These are phyloP conservation scores for Rhinoptilus africanus DNA, from an alignment of 2,113 vertebrate genomes.

Conservation along the genomic window DNA sequence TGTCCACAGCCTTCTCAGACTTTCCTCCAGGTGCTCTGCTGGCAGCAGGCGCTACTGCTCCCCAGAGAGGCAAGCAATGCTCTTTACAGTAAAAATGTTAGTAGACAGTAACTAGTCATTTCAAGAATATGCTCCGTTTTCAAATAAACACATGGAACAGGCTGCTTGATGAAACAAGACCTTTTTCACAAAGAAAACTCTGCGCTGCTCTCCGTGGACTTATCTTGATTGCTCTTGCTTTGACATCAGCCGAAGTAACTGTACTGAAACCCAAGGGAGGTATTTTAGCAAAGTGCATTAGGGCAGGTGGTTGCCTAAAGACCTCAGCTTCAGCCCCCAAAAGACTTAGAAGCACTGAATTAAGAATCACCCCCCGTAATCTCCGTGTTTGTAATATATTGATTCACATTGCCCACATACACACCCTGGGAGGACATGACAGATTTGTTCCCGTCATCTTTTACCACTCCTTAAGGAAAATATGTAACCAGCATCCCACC, in stretches of 20 bases:
- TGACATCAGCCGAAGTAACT: background rate
- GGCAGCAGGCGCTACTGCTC: background rate
- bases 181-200: background rate
- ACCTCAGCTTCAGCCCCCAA: background rate
- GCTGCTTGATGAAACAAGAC: background rate
- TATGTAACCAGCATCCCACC: slow-evolving; percentile 52
- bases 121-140: slow-evolving; percentile 4
- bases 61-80: background rate
- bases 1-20: background rate
- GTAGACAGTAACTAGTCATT: background rate
- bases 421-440: slow-evolving; percentile 39
- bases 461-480: slow-evolving; percentile 62
- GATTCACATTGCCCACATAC: slow-evolving; percentile 34
- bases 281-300: background rate
- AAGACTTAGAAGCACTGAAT: background rate
- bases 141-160: background rate
- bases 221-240: background rate
- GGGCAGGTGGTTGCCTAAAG: background rate
- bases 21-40: slow-evolving; percentile 10
- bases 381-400: background rate
- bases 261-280: background rate
- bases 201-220: background rate
- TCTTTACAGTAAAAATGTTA: background rate
- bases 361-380: background rate
- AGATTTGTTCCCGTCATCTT: slow-evolving; percentile 45